Conservation (phyloP, 2,888 invertebrate species). For the Hirtodrosophila histrioides region DNA sequence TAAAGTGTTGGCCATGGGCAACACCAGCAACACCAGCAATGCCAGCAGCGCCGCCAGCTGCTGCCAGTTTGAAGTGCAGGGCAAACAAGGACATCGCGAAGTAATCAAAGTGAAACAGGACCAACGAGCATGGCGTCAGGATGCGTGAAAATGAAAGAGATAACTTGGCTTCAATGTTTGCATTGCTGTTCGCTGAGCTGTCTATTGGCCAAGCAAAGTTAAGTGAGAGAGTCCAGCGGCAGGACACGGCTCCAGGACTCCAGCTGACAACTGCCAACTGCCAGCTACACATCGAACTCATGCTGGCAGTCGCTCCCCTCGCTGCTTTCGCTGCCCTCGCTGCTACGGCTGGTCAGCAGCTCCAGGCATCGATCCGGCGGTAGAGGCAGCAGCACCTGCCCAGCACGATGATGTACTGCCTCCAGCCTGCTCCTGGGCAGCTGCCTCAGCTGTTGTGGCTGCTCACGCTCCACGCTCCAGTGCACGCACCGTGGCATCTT, state of each 20-base stretch:
- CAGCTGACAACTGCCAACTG: slow-evolving; percentile 1
- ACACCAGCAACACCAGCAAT: neutral
- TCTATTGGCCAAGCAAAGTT: slow-evolving; percentile 40
- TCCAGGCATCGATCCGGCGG: slow-evolving; percentile 29
- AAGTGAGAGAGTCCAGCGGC: neutral
- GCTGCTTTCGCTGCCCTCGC: neutral
- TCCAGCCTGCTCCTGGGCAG: slow-evolving; percentile 1
- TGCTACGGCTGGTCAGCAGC: slow-evolving; percentile 4
- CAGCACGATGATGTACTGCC: slow-evolving; percentile 3
- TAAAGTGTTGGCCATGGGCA: slow-evolving; percentile 7
- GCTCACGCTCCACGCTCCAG: slow-evolving; percentile 34
- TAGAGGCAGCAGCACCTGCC: slow-evolving; percentile 29
- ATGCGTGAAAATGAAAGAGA: slow-evolving; percentile 15
- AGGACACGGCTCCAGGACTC: neutral
- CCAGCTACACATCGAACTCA: slow-evolving; percentile 48
- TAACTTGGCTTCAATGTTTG: slow-evolving; percentile 41
- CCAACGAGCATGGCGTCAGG: slow-evolving; percentile 2
- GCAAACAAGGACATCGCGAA: slow-evolving; percentile 57
- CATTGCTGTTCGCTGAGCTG: slow-evolving; percentile 24
- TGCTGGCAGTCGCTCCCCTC: slow-evolving; percentile 1
- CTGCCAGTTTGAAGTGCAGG: slow-evolving; percentile 46
- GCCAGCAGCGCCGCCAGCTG: neutral
- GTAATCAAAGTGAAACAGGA: slow-evolving; percentile 59
- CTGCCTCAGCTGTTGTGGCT: neutral
- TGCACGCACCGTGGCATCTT: slow-evolving; percentile 32